Percentiles rank a stretch among this genome's conserved stretches.
Evolutionary conservation across 2,888 invertebrate genomes (phyloP).

Genomic region (Geotrupes spiniger): DNA sequence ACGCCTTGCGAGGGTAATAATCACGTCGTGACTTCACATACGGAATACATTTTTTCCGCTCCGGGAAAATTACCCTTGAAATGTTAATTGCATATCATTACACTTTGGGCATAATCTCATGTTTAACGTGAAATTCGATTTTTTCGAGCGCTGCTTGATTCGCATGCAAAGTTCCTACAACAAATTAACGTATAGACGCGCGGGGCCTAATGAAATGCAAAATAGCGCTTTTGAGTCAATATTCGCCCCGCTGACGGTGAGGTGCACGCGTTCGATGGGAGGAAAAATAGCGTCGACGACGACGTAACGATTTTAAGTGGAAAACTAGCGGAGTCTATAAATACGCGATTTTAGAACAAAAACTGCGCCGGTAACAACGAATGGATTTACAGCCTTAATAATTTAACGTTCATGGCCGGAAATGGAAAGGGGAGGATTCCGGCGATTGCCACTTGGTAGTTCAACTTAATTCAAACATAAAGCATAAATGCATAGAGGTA

Average conservation of each 20-base stretch:
- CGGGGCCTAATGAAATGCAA: slow-evolving; percentile 17
- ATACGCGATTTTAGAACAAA: too few relatives aligned
- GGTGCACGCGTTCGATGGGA: too few relatives aligned
- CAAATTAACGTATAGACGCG: slow-evolving; percentile 12
- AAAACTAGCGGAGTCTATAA: too few relatives aligned
- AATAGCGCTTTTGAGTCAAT: slow-evolving; percentile 1
- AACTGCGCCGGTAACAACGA: too few relatives aligned
- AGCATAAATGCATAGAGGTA: too few relatives aligned
- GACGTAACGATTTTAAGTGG: too few relatives aligned
- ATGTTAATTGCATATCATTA: slow-evolving; percentile 18
- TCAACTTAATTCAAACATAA: too few relatives aligned
- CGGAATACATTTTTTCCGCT: slow-evolving; percentile 10
- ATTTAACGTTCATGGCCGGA: slow-evolving; percentile 2
- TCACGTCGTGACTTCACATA: slow-evolving; percentile 14
- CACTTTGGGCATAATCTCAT: slow-evolving; percentile 4
- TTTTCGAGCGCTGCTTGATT: slow-evolving; percentile 9
- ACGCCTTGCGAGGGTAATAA: slow-evolving; percentile 13
- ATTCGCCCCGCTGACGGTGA: too few relatives aligned
- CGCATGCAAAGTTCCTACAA: slow-evolving; percentile 15
- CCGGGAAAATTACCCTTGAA: slow-evolving; percentile 6
- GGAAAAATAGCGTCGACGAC: too few relatives aligned
- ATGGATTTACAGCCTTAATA: not conserved
- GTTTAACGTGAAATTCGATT: not conserved
- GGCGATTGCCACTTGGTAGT: not conserved
- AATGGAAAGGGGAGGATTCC: not conserved